A percentile compares a stretch with the other conserved stretches of the same genome.
Evolutionary conservation across 2,888 invertebrate genomes (phyloP).

Genomic region (Dascillus cervinus): DNA sequence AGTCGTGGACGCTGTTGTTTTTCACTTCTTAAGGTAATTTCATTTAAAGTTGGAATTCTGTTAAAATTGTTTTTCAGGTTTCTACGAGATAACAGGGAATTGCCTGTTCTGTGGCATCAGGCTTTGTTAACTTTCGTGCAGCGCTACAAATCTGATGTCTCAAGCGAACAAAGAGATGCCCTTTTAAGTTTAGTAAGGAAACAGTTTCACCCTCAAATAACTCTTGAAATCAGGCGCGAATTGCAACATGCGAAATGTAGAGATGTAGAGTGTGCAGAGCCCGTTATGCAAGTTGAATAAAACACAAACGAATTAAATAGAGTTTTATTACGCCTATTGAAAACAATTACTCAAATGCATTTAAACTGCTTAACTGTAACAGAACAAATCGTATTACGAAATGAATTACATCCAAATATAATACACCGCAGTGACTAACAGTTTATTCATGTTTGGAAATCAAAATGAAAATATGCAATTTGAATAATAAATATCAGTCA

Average conservation of each 20-base stretch:
- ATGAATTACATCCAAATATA: too few species aligned
- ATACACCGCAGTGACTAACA: too few species aligned
- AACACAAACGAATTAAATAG: background rate
- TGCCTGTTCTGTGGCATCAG: conserved; percentile 98
- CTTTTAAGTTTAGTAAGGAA: conserved; percentile 69
- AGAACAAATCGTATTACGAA: too few species aligned
- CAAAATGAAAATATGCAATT: too few species aligned
- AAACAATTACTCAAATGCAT: background rate
- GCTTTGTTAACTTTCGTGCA: conserved; percentile 88
- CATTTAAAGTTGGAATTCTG: conserved; percentile 3
- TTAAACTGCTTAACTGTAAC: background rate
- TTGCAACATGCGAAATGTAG: conserved; percentile 47
- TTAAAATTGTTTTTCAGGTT: conserved; percentile 53
- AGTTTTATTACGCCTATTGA: background rate
- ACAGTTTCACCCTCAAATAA: conserved; percentile 65
- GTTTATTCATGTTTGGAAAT: too few species aligned
- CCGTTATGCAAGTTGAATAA: conserved; percentile 23
- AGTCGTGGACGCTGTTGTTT: conserved; percentile 90
- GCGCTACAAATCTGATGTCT: conserved; percentile 91
- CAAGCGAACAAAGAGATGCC: conserved; percentile 84
- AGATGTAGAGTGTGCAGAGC: conserved; percentile 29
- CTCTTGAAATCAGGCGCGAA: conserved; percentile 80
- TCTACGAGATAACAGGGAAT: conserved; percentile 67
- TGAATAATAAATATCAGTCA: too few species aligned
- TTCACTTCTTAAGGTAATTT: conserved; percentile 81